Evolutionary conservation across 2,888 invertebrate species (phyloP).

Genomic region (Calameuta pallipes): DNA sequence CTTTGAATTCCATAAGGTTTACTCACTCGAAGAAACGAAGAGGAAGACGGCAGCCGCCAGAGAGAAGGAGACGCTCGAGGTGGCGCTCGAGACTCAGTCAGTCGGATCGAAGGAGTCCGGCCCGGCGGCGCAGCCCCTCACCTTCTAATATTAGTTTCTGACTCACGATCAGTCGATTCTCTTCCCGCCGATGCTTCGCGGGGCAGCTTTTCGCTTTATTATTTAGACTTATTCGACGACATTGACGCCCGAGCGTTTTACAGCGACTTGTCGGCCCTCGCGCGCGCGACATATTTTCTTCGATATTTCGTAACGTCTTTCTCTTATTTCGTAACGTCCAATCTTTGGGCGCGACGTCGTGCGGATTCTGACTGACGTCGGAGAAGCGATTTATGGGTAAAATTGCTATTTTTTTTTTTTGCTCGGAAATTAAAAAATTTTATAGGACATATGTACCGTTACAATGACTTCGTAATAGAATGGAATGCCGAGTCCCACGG

Average conservation of each 20-base stretch:
- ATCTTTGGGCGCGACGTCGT: too few species aligned
- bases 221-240: slow-evolving; percentile 36
- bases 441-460: too few species aligned
- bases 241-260: slow-evolving; percentile 29
- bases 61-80: background rate
- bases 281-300: too few species aligned
- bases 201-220: slow-evolving; percentile 30
- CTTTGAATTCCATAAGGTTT: background rate
- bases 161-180: slow-evolving; percentile 28
- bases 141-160: slow-evolving; percentile 58
- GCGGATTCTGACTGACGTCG: too few species aligned
- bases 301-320: too few species aligned
- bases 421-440: too few species aligned
- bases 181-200: slow-evolving; percentile 31
- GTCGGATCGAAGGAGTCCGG: slow-evolving; percentile 19
- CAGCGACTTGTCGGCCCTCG: too few species aligned
- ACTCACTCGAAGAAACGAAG: background rate
- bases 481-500: too few species aligned
- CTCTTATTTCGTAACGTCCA: too few species aligned
- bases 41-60: background rate
- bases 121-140: slow-evolving; percentile 39
- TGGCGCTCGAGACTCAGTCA: background rate
- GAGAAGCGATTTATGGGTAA: too few species aligned
- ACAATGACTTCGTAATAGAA: too few species aligned
- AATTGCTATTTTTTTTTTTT: too few species aligned